Evolutionary conservation across 2,888 invertebrate genomes (phyloP).

Genomic region (Pheosia tremula): DNA sequence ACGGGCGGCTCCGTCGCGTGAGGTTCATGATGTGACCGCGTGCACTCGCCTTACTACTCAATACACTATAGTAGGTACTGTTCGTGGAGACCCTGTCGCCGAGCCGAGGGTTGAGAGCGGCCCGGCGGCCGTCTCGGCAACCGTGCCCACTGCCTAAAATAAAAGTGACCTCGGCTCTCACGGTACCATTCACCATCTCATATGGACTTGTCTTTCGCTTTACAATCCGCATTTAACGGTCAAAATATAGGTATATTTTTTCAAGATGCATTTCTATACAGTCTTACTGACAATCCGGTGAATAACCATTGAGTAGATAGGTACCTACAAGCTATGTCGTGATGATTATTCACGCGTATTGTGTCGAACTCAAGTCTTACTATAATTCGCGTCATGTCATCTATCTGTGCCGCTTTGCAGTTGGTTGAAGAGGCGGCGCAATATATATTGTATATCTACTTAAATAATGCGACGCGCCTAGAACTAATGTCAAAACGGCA

Average conservation of each 20-base stretch:
- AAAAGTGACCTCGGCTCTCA: too few relatives aligned
- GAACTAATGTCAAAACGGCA: too few relatives aligned
- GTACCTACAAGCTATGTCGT: neutral
- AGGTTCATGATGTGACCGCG: constrained; percentile 52
- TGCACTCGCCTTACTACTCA: constrained; percentile 35
- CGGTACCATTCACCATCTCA: too few relatives aligned
- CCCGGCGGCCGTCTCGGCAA: neutral
- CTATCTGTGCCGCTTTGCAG: too few relatives aligned
- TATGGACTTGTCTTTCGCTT: too few relatives aligned
- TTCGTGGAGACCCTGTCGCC: neutral
- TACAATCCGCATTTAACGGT: too few relatives aligned
- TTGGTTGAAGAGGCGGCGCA: too few relatives aligned
- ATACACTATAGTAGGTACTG: neutral
- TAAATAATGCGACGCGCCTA: too few relatives aligned
- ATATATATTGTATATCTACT: too few relatives aligned
- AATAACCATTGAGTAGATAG: neutral
- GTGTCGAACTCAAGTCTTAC: neutral
- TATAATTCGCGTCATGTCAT: too few relatives aligned
- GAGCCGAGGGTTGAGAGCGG: neutral
- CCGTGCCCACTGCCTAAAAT: neutral
- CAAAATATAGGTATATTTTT: too few relatives aligned
- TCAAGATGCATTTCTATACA: too few relatives aligned
- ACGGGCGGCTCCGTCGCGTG: constrained; percentile 39
- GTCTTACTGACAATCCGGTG: neutral
- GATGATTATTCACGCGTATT: constrained; percentile 7